These are phyloP conservation scores for Cladopsammia gracilis DNA, from an alignment of 64 coral and sea anemone genomes.

Conservation along the genomic window DNA sequence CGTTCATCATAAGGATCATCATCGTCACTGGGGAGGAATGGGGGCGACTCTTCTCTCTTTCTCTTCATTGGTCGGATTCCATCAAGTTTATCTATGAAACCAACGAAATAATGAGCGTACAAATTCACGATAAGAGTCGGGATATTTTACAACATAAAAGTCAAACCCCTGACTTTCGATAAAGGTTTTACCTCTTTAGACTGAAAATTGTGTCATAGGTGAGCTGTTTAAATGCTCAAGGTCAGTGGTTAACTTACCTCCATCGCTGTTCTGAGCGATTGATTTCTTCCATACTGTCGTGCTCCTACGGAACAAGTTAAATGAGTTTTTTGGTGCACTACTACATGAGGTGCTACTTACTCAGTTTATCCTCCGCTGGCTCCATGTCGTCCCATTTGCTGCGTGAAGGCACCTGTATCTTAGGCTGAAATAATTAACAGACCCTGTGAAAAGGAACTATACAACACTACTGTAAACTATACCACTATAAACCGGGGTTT, in stretches of 20 bases:
- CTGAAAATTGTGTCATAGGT: too few relatives aligned
- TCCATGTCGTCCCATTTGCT: slow-evolving; percentile 87
- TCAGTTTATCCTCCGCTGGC: slow-evolving; percentile 72
- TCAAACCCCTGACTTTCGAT: too few relatives aligned
- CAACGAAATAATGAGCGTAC: not conserved
- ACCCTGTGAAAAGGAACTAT: slow-evolving; percentile 36
- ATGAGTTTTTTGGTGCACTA: not conserved
- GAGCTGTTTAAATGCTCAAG: not conserved
- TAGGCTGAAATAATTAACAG: slow-evolving; percentile 75
- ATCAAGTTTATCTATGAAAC: slow-evolving; percentile 91
- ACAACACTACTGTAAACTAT: not conserved
- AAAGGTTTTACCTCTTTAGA: too few relatives aligned
- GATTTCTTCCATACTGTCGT: too few relatives aligned
- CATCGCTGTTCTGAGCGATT: not conserved
- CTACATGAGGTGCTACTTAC: slow-evolving; percentile 42
- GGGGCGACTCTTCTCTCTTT: slow-evolving; percentile 74
- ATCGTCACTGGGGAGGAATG: slow-evolving; percentile 74
- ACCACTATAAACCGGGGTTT: too few relatives aligned
- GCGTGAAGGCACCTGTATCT: slow-evolving; percentile 67
- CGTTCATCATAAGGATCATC: slow-evolving; percentile 99
- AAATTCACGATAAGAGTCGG: not conserved
- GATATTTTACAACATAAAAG: too few relatives aligned
- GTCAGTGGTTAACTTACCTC: not conserved
- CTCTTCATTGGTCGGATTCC: slow-evolving; percentile 83
- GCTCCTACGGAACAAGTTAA: not conserved